Percentiles rank a stretch among this genome's conserved stretches.
Evolutionary conservation across 2,113 vertebrate species (phyloP).

Genomic region (Cynopterus brachyotis): DNA sequence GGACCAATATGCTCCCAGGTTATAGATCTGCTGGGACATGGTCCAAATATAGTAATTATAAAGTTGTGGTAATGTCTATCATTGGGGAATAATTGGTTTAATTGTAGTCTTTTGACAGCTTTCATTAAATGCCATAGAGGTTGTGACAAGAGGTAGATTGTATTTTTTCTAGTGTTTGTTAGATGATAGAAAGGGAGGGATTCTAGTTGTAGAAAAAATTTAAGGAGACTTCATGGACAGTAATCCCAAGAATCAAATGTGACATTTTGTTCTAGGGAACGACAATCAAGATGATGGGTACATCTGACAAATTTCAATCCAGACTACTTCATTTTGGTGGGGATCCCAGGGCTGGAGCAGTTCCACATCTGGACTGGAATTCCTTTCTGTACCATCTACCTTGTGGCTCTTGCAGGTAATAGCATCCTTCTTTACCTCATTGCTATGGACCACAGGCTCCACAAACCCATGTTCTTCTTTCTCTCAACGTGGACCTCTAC

Average conservation of each 20-base stretch:
- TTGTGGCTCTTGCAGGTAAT: neutral
- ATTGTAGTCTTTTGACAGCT: neutral
- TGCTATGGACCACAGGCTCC: conserved; percentile 12
- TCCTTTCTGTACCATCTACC: conserved; percentile 44
- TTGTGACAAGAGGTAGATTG: neutral
- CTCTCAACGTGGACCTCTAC: conserved; percentile 16
- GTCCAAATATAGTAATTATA: neutral
- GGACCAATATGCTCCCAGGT: neutral
- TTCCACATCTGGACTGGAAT: conserved; percentile 37
- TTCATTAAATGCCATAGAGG: neutral
- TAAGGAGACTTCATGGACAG: neutral
- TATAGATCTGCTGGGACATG: neutral
- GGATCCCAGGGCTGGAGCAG: conserved; percentile 37
- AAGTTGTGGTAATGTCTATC: neutral
- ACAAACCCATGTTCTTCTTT: conserved; percentile 54
- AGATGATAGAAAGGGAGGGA: neutral
- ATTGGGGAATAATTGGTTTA: neutral
- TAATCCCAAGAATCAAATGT: neutral
- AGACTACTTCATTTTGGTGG: neutral
- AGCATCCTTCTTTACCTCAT: conserved; percentile 30
- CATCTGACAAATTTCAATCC: neutral
- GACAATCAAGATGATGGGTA: neutral
- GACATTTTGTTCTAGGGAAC: neutral
- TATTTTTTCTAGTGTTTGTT: neutral
- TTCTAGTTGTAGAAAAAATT: neutral